These are phyloP conservation scores for Nemurella pictetii DNA, from an alignment of 2,888 invertebrate species.

Conservation along the genomic window DNA sequence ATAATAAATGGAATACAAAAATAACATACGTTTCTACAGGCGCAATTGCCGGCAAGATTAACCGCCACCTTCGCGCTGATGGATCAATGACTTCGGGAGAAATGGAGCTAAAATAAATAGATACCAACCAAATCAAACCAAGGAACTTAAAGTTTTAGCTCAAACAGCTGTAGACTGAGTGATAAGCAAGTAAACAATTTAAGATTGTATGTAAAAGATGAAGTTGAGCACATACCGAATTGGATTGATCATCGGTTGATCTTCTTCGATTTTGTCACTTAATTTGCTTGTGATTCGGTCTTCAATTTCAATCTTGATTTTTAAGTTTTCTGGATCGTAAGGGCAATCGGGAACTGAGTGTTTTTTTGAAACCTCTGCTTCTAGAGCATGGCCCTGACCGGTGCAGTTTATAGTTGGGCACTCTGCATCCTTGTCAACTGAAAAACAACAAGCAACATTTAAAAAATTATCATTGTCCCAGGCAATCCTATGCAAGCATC, in stretches of 20 bases:
- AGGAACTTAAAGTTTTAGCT: neutral
- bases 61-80: neutral
- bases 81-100: neutral
- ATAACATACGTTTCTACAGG: neutral
- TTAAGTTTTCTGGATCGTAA: slow-evolving; percentile 65
- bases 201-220: too few relatives aligned
- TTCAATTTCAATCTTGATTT: slow-evolving; percentile 45
- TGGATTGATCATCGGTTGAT: too few relatives aligned
- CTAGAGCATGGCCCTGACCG: slow-evolving; percentile 85
- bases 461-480: too few relatives aligned
- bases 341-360: slow-evolving; percentile 74
- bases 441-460: neutral
- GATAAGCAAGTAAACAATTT: too few relatives aligned
- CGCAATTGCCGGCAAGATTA: neutral
- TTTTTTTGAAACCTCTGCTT: slow-evolving; percentile 75
- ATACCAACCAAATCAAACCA: neutral
- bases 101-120: neutral
- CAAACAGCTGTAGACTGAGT: too few relatives aligned
- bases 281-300: slow-evolving; percentile 20
- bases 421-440: slow-evolving; percentile 61
- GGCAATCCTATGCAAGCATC: too few relatives aligned
- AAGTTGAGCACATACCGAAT: too few relatives aligned
- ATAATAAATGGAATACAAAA: too few relatives aligned
- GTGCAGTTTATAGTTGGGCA: slow-evolving; percentile 87
- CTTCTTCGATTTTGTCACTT: neutral